Conservation (phyloP, 2,113 vertebrate species). For the Petroica traversi region DNA sequence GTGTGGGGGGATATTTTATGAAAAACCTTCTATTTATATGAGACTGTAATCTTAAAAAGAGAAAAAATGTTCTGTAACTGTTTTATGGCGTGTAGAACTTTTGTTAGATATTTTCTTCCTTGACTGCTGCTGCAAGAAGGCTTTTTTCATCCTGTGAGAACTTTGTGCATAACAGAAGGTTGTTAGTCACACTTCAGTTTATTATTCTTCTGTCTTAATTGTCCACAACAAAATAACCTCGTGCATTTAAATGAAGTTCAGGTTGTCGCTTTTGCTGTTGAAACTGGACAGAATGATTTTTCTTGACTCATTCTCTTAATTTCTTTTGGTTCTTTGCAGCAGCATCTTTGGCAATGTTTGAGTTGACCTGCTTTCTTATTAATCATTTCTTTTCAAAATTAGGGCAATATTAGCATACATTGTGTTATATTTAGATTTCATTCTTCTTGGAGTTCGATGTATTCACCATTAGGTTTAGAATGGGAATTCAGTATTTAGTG, state of each 20-base stretch:
- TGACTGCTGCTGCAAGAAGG: neutral
- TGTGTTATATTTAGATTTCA: neutral
- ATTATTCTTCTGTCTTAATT: neutral
- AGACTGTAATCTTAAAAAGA: neutral
- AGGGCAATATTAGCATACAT: constrained; percentile 23
- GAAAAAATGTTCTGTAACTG: no score
- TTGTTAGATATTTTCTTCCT: neutral
- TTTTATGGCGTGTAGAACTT: neutral
- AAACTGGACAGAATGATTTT: neutral
- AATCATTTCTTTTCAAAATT: neutral
- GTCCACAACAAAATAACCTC: neutral
- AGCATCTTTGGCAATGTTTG: neutral
- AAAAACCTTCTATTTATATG: neutral
- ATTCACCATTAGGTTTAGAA: neutral
- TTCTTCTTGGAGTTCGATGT: neutral
- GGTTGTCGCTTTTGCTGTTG: neutral
- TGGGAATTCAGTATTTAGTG: neutral
- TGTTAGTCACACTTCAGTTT: neutral
- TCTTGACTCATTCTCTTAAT: neutral
- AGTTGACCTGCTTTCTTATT: constrained; percentile 15
- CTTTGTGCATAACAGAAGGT: neutral
- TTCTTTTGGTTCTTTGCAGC: neutral
- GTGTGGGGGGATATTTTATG: no score
- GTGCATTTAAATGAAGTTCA: neutral
- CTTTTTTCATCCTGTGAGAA: neutral